A percentile compares a stretch with the other conserved stretches of the same genome.
Conservation (phyloP, 2,113 vertebrate genomes). For the Microcebus jonahi region DNA sequence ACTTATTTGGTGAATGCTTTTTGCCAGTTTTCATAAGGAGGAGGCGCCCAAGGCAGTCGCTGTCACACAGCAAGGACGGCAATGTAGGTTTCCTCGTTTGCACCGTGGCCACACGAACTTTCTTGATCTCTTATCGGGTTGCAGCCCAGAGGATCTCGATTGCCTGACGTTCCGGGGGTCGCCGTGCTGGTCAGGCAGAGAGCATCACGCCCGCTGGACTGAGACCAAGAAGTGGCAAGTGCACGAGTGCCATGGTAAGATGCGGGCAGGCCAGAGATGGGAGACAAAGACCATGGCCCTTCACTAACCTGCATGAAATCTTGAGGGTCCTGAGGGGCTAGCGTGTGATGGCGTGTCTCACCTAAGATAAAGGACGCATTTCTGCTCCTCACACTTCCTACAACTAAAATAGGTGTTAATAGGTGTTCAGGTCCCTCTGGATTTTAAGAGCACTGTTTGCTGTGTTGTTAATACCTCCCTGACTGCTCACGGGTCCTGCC, state of each 20-base stretch:
- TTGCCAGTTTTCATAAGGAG: not conserved
- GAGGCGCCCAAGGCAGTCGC: not conserved
- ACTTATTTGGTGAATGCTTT: not conserved
- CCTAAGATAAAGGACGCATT: not conserved
- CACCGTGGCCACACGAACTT: not conserved
- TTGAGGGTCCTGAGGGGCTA: not conserved
- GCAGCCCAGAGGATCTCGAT: not conserved
- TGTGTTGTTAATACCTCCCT: not conserved
- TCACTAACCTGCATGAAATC: not conserved
- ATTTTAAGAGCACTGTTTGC: not conserved
- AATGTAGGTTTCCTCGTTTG: no score
- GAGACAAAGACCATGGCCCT: not conserved
- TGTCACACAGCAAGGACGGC: not conserved
- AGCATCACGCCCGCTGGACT: not conserved
- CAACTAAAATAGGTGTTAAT: not conserved
- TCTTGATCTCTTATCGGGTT: not conserved
- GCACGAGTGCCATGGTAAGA: no score
- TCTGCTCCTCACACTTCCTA: not conserved
- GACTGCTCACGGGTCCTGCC: not conserved
- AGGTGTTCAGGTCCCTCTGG: not conserved
- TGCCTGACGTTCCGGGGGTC: not conserved
- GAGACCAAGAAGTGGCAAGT: not conserved
- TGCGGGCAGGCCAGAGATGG: not conserved
- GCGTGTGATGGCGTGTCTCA: not conserved
- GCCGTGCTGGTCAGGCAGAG: not conserved